Percentiles rank a stretch among this genome's conserved stretches.
Evolutionary conservation across 92 coral and sea anemone species (phyloP).

Genomic region (Zoanthus gigantus): DNA sequence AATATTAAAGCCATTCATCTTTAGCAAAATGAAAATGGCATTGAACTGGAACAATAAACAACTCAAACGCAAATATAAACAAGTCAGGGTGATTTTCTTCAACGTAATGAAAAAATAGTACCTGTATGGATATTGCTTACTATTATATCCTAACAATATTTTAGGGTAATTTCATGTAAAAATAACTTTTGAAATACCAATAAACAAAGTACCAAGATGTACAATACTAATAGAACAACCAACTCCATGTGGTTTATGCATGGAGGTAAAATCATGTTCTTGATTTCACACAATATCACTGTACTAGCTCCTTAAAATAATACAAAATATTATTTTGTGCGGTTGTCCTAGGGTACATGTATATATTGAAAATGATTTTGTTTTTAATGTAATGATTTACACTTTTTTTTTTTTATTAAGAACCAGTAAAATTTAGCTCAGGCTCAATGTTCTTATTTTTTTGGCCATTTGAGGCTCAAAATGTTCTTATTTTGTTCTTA

Average conservation of each 20-base stretch:
- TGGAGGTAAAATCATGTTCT: neutral
- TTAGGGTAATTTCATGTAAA: neutral
- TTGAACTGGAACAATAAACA: neutral
- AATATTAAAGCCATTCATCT: neutral
- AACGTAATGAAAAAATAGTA: neutral
- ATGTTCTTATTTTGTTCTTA: no score
- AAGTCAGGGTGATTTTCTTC: neutral
- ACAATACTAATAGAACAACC: neutral
- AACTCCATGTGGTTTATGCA: neutral
- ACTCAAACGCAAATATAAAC: neutral
- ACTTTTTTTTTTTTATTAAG: no score
- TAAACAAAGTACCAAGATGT: neutral
- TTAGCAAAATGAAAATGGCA: constrained; percentile 1
- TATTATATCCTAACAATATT: neutral
- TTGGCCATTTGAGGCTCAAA: no score
- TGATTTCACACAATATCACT: neutral
- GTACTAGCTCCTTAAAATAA: neutral
- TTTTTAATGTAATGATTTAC: no score
- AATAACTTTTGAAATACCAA: neutral
- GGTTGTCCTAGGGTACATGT: no score
- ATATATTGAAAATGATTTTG: no score
- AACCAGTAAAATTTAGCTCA: no score
- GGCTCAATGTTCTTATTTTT: no score
- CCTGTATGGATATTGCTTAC: neutral
- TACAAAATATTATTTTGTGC: no score